Evolutionary conservation across 2,797 vertebrate genomes (phyloP), one percentile per base, ranked within the genome.

Genomic region (Lates japonicus): DNA sequence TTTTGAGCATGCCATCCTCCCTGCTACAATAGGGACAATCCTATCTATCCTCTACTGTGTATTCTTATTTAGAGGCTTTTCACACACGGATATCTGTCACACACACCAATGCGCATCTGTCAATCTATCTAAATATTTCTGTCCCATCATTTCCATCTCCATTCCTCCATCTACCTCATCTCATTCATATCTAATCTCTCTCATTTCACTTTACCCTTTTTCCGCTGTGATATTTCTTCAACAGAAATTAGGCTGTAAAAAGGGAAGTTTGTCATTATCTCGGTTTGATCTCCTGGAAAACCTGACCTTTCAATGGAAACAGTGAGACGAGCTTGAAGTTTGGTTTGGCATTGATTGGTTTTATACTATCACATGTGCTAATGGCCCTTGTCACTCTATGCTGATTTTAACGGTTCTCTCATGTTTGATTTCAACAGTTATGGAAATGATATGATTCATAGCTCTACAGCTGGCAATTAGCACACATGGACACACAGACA

Each of bases 391-490:
- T 88, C 74, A 63, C 67, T 84, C 69, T 42, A 29, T 17, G 68
- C 80, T 19, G 71, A 64, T 70, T 83, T 66, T 54, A 80, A 82
- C 16, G 4, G 48, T 77, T 79, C 59, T 70, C 83, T 88, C 51
- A 81, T 81, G 78, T 88, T 80, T 82, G 70, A 88, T 76, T 82
- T 55, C 31, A 82, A 67, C 70, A 49, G 44, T 75, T 81, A 81
- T 87, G 78, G 76, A 87, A 84, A 87, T 84, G 4, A 84, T 80
- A 65, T 37, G 52, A 87, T 71, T 90, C 74, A 77, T 81, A 12
- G 76, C 55, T 54, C 52, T 31, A 55, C 20, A 54, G 81, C 52
- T 48, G 69, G 67, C 55, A 85, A 89, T 89, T 81, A 82, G 55
- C 54, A 63, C 60, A 79, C 44, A 70, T 3, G 20, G 8, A 12